phyloP scores from a whole-genome alignment of 2,113 vertebrate species.

The Nipponia nippon region DNA sequence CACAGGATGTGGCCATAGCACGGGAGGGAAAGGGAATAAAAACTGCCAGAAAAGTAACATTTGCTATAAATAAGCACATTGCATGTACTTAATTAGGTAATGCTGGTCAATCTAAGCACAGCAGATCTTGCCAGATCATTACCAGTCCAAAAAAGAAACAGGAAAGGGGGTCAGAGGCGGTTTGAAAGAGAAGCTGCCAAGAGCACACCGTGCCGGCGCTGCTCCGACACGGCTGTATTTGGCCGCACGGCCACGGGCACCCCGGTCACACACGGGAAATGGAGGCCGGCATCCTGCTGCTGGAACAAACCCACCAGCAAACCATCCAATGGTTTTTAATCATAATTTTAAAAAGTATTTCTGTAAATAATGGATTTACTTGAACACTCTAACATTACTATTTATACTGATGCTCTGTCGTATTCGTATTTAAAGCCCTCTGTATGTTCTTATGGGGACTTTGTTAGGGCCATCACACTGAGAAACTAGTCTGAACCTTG shows the following conservation, averaged over 20 bases:
- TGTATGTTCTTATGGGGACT: accelerated
- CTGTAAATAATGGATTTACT: background rate
- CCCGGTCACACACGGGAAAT: accelerated
- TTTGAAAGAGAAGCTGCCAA: background rate
- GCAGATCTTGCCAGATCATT: background rate
- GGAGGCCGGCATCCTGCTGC: accelerated
- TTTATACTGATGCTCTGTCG: accelerated
- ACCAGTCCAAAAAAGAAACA: background rate
- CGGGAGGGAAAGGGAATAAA: background rate
- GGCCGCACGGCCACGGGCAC: background rate
- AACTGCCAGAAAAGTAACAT: background rate
- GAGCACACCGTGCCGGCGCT: accelerated
- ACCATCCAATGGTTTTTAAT: accelerated
- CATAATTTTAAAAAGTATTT: accelerated
- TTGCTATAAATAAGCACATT: background rate
- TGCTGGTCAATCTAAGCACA: accelerated
- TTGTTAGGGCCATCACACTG: accelerated
- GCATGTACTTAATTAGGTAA: accelerated
- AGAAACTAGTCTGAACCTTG: background rate
- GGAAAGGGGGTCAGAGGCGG: accelerated
- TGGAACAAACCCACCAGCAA: no score
- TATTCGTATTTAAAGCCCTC: background rate
- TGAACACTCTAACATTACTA: no score
- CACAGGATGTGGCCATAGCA: background rate
- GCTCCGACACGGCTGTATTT: background rate